These are phyloP conservation scores for Paguma larvata DNA, from an alignment of 2,797 vertebrate species.

Conservation along the genomic window DNA sequence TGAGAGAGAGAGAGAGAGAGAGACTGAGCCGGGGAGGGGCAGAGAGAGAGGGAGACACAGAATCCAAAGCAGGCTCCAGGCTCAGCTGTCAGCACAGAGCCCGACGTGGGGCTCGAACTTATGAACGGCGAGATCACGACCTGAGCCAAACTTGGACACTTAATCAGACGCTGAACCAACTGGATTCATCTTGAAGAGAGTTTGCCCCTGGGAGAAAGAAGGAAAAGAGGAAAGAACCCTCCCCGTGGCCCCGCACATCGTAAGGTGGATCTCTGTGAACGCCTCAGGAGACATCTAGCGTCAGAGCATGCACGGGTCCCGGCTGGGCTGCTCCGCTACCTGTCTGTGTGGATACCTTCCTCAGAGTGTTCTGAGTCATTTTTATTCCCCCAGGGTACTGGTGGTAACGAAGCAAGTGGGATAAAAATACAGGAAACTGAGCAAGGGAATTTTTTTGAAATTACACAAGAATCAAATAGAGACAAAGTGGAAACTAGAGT, in stretches of 20 bases:
- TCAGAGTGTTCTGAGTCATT: neutral
- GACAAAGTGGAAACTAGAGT: neutral
- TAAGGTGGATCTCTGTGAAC: neutral
- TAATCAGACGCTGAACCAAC: too few relatives aligned
- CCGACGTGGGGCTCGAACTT: too few relatives aligned
- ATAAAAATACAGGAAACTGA: neutral
- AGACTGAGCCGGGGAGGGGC: too few relatives aligned
- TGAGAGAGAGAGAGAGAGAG: too few relatives aligned
- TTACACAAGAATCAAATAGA: neutral
- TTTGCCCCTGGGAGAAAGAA: neutral
- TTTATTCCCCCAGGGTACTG: neutral
- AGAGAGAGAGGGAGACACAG: too few relatives aligned
- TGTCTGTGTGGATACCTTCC: neutral
- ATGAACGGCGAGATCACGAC: too few relatives aligned
- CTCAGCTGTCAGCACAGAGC: too few relatives aligned
- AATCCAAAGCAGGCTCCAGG: too few relatives aligned
- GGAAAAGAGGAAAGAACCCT: neutral
- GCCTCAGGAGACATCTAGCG: neutral
- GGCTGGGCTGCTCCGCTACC: neutral
- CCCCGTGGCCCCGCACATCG: neutral
- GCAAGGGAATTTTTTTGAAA: slow-evolving; percentile 39
- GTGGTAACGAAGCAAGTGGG: neutral
- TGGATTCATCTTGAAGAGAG: neutral
- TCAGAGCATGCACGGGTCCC: neutral
- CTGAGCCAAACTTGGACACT: too few relatives aligned